Evolutionary conservation across 2,113 vertebrate species (phyloP), one percentile per base, ranked within the genome.

Genomic region (Ptilonorhynchus violaceus): DNA sequence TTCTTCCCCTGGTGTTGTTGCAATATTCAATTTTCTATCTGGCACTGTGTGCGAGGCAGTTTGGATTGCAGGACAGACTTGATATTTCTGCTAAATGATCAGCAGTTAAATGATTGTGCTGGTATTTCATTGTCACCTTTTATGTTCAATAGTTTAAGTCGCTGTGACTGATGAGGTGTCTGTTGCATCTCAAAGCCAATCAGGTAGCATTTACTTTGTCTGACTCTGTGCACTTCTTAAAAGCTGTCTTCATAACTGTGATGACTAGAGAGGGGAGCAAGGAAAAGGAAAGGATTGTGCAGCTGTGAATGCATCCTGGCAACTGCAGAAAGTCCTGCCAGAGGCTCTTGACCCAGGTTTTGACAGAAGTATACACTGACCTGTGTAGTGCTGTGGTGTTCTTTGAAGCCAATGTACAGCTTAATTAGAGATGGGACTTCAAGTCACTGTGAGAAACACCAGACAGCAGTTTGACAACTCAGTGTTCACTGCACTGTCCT

Each of bases 41-140:
- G 85, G 46, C 59, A 69, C 55, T 58, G 67, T 20, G 59, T 95
- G 79, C 91, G 83, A 94, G 49, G 63, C 75, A 86, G 76, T 93
- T 93, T 91, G 83, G 83, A 55, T 74, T 73, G 44, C 77, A 60
- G 72, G 63, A 74, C 47, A 70, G 68, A 55, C 76, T 77, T 93
- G 94, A 49, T 94, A 85, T 93, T 94, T 94, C 81, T 90, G 66
- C 92, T 88, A 20, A 96, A 85, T 1, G 28, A 88, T 96, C 85
- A 90, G 62, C 53, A 85, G 59, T 44, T 88, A 91, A 93, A 77
- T 70, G 86, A 76, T 84, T 58, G 75, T 70, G 50, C 63, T 93
- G 88, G 30, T 94, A 94, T 77, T 93, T 97, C 88, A 76, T 94
- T 93, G 91, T 91, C 85, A 77, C 79, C 85, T 94, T 90, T 93